These are phyloP conservation scores for Gymnopithys bicolor DNA, from an alignment of 2,797 vertebrate species.

Conservation along the genomic window DNA sequence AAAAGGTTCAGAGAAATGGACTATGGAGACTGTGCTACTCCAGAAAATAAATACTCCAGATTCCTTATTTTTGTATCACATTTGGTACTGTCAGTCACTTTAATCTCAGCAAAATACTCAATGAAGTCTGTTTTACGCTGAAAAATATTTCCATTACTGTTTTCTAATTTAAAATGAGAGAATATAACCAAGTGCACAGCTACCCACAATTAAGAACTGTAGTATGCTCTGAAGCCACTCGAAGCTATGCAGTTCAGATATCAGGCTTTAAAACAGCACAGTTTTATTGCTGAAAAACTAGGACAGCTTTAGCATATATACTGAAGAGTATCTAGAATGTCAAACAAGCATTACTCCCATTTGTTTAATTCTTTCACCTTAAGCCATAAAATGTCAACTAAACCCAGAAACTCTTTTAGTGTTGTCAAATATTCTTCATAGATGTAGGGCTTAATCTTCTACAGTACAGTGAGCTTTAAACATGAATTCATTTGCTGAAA, in stretches of 20 bases:
- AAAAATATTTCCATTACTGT: neutral
- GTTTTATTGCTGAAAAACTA: neutral
- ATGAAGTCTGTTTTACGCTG: neutral
- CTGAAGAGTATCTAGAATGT: neutral
- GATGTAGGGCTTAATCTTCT: conserved; percentile 18
- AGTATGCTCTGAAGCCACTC: neutral
- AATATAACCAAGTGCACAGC: neutral
- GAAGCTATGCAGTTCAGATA: neutral
- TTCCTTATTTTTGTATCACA: neutral
- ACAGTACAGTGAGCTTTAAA: conserved; percentile 52
- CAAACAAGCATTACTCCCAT: neutral
- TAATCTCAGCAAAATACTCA: neutral
- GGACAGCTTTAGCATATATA: neutral
- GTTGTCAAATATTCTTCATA: conserved; percentile 25
- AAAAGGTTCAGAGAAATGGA: neutral
- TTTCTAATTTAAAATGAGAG: neutral
- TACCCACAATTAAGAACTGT: neutral
- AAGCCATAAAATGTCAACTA: conserved; percentile 21
- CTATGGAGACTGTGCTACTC: neutral
- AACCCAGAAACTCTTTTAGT: conserved; percentile 1
- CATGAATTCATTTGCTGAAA: conserved; percentile 58
- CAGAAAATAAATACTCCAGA: neutral
- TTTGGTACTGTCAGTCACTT: neutral
- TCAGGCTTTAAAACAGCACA: neutral
- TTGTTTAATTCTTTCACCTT: conserved; percentile 41